Evolutionary conservation across 2,888 invertebrate genomes (phyloP), one percentile per base, ranked within the genome.

Genomic region (Panorpa germanica): DNA sequence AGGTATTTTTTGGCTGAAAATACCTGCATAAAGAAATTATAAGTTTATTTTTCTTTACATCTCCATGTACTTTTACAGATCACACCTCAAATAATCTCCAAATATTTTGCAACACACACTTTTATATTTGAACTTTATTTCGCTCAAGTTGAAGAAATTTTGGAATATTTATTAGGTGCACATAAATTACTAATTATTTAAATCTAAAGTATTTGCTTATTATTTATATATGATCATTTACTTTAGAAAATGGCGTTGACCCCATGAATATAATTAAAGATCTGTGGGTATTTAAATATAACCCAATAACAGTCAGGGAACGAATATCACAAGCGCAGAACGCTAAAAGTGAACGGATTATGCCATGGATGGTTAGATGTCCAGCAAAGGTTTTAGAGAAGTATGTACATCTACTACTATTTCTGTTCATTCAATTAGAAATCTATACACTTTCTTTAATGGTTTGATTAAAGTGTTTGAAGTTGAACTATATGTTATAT

Each of bases 351-450:
- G 49, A 59, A 32, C 59, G 53, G 36, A 49, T 68, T 8, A 66
- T 63, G 50, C 69, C 71, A 3, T 72, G 71, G 71, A 70, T 71
- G 68, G 63, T 70, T 18, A 52, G 70, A 37, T 70, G 70, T 43
- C 55, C 65, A 12, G 62, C 65, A 39, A 47, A 54, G 13, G 56
- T 62, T 40, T 46, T 70, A 22, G 51, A 60, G 36, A 66, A 62
- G 70, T 69, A 49, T 18, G 17, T 26, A 12, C 26, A 5, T 2
- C 25, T n/a, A 5, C 24, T 32, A 25, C 25, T 34, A 19, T 19
- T 20, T 17, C 15, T 18, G n/a, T 16, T 11, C 11, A 13, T 29
- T 28, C 23, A 29, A 9, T 17, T 18, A 18, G 33, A 50, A 50
- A 46, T 57, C 57, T 43, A 55, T 56, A 15, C n/a, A n/a, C n/a